Evolutionary conservation across 2,113 vertebrate species (phyloP).

Genomic region (Anas platyrhynchos): DNA sequence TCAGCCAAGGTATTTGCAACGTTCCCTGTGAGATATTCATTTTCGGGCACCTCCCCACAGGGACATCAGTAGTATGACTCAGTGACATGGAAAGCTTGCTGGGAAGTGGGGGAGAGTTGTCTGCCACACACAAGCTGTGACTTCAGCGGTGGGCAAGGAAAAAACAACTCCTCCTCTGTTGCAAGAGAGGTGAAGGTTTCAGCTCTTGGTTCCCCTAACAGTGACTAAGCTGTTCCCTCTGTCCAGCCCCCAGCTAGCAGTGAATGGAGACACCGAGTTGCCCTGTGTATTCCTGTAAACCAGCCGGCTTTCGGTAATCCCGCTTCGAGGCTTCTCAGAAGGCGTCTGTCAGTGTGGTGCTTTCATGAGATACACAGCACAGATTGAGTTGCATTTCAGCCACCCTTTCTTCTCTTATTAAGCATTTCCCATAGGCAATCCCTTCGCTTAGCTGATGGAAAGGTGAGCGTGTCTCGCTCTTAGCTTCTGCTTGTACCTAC

Average conservation of each 20-base stretch:
- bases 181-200: slow-evolving; percentile 60
- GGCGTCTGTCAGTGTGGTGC: background rate
- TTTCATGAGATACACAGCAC: background rate
- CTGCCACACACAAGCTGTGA: background rate
- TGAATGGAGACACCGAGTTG: background rate
- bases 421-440: background rate
- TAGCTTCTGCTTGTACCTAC: background rate
- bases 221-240: slow-evolving; percentile 62
- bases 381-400: background rate
- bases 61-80: background rate
- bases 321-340: slow-evolving; percentile 1
- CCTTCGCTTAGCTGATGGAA: background rate
- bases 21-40: background rate
- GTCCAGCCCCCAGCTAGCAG: background rate
- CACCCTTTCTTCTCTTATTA: background rate
- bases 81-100: background rate
- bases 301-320: background rate
- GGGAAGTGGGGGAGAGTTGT: slow-evolving; percentile 36
- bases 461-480: background rate
- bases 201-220: background rate
- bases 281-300: background rate
- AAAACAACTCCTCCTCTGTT: slow-evolving; percentile 41
- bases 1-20: background rate
- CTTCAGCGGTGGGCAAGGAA: slow-evolving; percentile 25
- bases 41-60: background rate